Evolutionary conservation across 2,113 vertebrate species (phyloP).

Genomic region (Cariama cristata): DNA sequence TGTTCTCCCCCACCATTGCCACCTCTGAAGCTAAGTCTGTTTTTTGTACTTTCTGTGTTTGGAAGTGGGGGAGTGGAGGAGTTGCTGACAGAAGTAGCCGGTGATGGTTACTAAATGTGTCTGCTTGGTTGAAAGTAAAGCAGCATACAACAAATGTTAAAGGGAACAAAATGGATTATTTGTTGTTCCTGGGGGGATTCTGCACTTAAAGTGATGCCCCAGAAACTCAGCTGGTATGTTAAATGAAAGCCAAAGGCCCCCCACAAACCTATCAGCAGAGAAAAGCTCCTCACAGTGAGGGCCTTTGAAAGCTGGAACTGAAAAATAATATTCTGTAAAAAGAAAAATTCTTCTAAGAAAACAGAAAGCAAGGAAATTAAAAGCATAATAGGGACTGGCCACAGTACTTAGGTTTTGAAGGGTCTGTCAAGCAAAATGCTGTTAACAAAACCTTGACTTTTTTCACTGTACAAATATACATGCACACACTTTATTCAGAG

Average conservation of each 20-base stretch:
- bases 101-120: conserved; percentile 6
- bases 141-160: conserved; percentile 31
- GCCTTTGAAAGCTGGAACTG: conserved; percentile 63
- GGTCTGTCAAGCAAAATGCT: not conserved
- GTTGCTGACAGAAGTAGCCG: conserved; percentile 12
- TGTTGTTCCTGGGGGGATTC: conserved; percentile 40
- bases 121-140: conserved; percentile 32
- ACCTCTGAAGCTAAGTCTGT: conserved; percentile 43
- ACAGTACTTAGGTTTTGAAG: not conserved
- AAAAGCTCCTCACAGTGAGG: conserved; percentile 36
- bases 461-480: conserved; percentile 18
- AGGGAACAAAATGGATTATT: conserved; percentile 46
- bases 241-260: conserved; percentile 55
- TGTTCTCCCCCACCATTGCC: conserved; percentile 44
- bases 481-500: not conserved
- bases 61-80: conserved; percentile 40
- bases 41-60: conserved; percentile 67
- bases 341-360: conserved; percentile 33
- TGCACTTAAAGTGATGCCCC: conserved; percentile 51
- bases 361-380: conserved; percentile 42
- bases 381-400: not conserved
- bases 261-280: conserved; percentile 40
- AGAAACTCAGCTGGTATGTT: conserved; percentile 64
- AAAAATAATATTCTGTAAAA: conserved; percentile 58
- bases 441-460: conserved; percentile 6